Conservation (phyloP, 2,888 invertebrate species). For the Drosophila emarginata region DNA sequence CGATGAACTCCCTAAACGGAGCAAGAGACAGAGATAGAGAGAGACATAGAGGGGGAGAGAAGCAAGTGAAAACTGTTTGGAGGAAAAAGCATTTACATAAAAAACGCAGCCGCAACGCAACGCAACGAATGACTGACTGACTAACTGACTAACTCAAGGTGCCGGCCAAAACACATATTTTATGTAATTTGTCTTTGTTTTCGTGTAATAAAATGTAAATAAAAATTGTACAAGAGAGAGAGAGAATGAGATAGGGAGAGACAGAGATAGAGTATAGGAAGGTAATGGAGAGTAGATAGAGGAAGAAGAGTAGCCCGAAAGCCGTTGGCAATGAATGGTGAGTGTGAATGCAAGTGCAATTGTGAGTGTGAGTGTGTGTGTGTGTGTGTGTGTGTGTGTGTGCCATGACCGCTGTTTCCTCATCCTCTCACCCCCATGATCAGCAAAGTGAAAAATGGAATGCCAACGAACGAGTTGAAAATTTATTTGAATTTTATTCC, state of each 20-base stretch:
- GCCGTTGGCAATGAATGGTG: constrained; percentile 18
- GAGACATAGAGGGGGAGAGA: not conserved
- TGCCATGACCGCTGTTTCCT: constrained; percentile 10
- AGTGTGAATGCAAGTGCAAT: constrained; percentile 38
- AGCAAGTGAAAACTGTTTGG: constrained; percentile 13
- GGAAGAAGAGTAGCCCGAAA: constrained; percentile 37
- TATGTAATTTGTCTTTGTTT: constrained; percentile 78
- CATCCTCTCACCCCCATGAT: constrained; percentile 49
- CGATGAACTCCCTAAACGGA: constrained; percentile 58
- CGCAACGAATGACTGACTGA: constrained; percentile 32
- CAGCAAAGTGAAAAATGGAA: constrained; percentile 71
- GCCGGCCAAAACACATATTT: constrained; percentile 71
- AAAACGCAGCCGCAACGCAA: constrained; percentile 51
- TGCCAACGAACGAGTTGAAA: constrained; percentile 70
- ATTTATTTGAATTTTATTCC: constrained; percentile 81
- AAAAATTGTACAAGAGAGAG: constrained; percentile 45
- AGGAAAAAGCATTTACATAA: constrained; percentile 62
- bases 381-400: constrained; percentile 45
- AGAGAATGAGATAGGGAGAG: constrained; percentile 17
- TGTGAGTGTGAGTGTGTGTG: constrained; percentile 40
- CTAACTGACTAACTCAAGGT: constrained; percentile 66
- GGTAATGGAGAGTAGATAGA: constrained; percentile 38
- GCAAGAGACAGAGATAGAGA: not conserved
- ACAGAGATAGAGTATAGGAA: not conserved
- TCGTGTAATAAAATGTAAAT: constrained; percentile 78